Evolutionary conservation across 2,113 vertebrate genomes (phyloP), one percentile per base, ranked within the genome.

Genomic region (Tenebrosternarchus preto): DNA sequence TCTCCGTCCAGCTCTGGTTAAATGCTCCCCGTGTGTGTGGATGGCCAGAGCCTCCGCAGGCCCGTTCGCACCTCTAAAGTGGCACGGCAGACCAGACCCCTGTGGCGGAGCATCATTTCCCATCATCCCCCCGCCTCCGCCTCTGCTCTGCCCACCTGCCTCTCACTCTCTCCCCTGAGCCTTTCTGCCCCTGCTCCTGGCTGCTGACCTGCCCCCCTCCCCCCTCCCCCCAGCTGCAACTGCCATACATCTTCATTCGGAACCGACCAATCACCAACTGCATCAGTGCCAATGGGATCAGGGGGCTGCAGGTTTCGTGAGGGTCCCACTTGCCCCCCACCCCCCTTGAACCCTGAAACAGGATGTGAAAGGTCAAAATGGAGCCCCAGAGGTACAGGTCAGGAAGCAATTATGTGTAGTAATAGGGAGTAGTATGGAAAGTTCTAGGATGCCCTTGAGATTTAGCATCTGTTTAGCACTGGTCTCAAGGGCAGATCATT

Each of bases 341-440:
- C 59, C 56, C 56, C 70, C 70, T 66, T 46, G 78, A 77, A 59
- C 50, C 55, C 80, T 39, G 84, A 83, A 82, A 86, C 89, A 87
- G 89, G 89, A 88, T 87, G 84, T 55, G 78, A 75, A 64, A 70
- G 89, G 87, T 86, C 82, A 85, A 79, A 80, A 78, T 76, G 85
- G 90, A 83, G 85, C 88, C 77, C 87, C 83, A 82, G 80, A 88
- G 88, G 85, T 86, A 90, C 89, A 92, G 92, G 88, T 92, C 91
- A 92, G 92, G 91, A 92, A 92, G 88, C 91, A 93, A 92, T 92
- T 93, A 92, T 80, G 78, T 81, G 59, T 87, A 88, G 88, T 88
- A 90, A 92, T 76, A 86, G 83, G 68, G 63, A 83, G 78, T 80
- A 66, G 12, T 56, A 69, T 74, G 57, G 33, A 81, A 82, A 57